phyloP scores from a whole-genome alignment of 2,888 invertebrate genomes.

The Alentia gelatinosa region DNA sequence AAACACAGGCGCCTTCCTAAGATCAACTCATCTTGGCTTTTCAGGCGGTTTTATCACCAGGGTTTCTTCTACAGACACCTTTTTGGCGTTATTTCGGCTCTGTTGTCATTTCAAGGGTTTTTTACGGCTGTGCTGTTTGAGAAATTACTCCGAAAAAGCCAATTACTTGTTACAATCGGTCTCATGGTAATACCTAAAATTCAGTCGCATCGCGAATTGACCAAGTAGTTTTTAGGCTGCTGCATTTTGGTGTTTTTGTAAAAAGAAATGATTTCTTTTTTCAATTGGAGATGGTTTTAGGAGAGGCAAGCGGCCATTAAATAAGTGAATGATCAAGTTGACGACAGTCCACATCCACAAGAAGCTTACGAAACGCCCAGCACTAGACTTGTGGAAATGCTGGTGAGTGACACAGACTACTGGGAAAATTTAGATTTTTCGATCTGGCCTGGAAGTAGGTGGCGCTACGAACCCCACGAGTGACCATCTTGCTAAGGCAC shows the following conservation, averaged over 20 bases:
- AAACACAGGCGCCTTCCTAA: not conserved
- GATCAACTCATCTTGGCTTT: not conserved
- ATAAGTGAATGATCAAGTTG: not conserved
- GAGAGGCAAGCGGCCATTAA: not conserved
- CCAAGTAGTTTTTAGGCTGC: not conserved
- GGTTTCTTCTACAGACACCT: not conserved
- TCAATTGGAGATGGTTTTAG: not conserved
- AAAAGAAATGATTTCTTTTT: not conserved
- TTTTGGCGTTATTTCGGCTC: not conserved
- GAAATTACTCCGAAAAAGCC: not conserved
- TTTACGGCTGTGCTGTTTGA: not conserved
- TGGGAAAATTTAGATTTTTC: not conserved
- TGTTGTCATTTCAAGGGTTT: not conserved
- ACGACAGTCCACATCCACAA: not conserved
- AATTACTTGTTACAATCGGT: not conserved
- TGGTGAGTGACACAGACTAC: not conserved
- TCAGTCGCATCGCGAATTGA: not conserved
- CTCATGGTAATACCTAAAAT: not conserved
- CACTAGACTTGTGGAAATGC: not conserved
- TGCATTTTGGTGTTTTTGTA: not conserved
- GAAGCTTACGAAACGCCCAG: not conserved
- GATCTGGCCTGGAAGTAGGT: not conserved
- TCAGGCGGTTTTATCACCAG: not conserved
- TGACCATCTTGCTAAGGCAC: not conserved
- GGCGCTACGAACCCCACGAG: not conserved